Evolutionary conservation across 2,888 invertebrate species (phyloP), one percentile per base, ranked within the genome.

Genomic region (Biston stratarius): DNA sequence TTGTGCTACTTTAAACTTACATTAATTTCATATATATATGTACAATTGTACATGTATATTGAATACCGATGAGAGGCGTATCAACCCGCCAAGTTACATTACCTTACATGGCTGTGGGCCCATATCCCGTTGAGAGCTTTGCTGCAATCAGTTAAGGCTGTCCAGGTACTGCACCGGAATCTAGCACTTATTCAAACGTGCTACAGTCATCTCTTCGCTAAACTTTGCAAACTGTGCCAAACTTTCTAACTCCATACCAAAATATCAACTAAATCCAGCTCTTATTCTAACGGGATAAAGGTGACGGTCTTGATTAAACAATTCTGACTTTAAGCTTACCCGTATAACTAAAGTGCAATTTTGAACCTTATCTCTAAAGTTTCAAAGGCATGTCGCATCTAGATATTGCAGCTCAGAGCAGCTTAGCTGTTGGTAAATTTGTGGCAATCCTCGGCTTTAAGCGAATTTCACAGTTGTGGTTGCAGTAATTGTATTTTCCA

Each of bases 111-210:
- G 71, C 73, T 75, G 78, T 64, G 75, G 77, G 74, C 60, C 55
- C 60, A 64, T 69, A 68, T 66, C 72, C 72, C 69, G 63, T 40
- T 52, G 58, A 24, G 61, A 49, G 40, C 52, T 60, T 48, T 44
- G 62, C 61, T 70, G 65, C 82, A 79, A 80, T 85, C 80, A 83
- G 82, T 85, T 84, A 81, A 80, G 74, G 75, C 72, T 76, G 69
- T 75, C 67, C 75, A 64, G 55, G 5, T 12, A 33, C 15, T 42
- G 45, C 51, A 47, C 48, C 40, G 51, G 49, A 24, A 61, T 52
- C 40, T 61, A 62, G 51, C 57, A 53, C 61, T 58, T 67, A 58
- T 61, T 51, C 58, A 53, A 40, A 48, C 6, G 33, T 14, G 12
- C 33, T 58, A 45, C 38, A 61, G 52, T 6, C 51, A 47, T 45